These are phyloP conservation scores for Melozone crissalis DNA, from an alignment of 2,113 vertebrate species.

Conservation along the genomic window DNA sequence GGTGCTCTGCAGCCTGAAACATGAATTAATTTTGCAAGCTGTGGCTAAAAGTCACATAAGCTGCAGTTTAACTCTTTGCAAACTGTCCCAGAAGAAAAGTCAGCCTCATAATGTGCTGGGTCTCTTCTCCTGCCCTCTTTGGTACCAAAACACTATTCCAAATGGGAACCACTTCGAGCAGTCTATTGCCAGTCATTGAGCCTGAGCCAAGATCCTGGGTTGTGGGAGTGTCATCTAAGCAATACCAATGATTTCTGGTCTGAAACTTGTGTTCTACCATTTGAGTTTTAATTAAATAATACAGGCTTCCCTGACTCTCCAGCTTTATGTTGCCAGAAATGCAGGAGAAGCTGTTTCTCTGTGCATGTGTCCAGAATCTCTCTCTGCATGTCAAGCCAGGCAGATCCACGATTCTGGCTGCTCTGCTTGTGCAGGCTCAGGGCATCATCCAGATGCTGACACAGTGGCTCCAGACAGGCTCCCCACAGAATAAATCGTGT, in stretches of 20 bases:
- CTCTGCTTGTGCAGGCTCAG: neutral
- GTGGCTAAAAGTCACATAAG: conserved; percentile 10
- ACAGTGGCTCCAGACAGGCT: conserved; percentile 41
- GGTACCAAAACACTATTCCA: neutral
- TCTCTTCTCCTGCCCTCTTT: neutral
- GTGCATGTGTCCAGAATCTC: neutral
- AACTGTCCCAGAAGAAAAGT: neutral
- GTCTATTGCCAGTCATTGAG: neutral
- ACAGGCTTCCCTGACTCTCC: neutral
- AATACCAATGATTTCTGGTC: neutral
- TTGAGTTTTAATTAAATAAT: neutral
- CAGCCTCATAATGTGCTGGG: neutral
- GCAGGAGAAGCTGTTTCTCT: neutral
- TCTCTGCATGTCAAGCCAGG: neutral
- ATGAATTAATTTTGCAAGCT: conserved; percentile 49
- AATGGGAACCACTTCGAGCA: neutral
- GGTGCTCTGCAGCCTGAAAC: neutral
- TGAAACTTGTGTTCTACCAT: neutral
- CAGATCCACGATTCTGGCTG: neutral
- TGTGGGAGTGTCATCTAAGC: neutral
- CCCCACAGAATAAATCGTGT: conserved; percentile 56
- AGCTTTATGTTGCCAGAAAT: neutral
- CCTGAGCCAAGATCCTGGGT: neutral
- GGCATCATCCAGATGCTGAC: conserved; percentile 50
- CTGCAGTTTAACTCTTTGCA: conserved; percentile 29